Evolutionary conservation across 1,140 invertebrate genomes (phyloP).

Genomic region (Aphis gossypii): DNA sequence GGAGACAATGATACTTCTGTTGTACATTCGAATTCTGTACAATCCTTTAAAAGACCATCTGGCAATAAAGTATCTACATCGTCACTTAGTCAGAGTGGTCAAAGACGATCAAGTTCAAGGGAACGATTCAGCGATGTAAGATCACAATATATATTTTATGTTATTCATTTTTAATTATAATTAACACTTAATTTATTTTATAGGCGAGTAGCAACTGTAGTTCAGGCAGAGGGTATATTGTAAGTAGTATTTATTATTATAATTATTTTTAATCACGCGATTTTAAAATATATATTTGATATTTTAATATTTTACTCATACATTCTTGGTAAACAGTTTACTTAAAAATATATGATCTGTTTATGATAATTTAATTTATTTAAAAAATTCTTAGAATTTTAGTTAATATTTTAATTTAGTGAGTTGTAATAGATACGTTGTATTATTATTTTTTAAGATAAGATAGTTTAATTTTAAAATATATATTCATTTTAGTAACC

Average conservation of each 20-base stretch:
- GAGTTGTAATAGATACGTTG: not conserved
- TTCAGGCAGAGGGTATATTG: slow-evolving; percentile 88
- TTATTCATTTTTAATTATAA: not conserved
- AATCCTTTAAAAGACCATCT: slow-evolving; percentile 51
- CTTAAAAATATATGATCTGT: not conserved
- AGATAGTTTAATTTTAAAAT: too few species aligned
- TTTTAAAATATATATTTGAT: not conserved
- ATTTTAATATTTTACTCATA: not conserved
- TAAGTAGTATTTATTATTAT: slow-evolving; percentile 70
- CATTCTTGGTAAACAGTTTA: not conserved
- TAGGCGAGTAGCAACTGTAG: slow-evolving; percentile 85
- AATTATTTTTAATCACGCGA: not conserved
- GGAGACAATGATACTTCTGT: slow-evolving; percentile 46
- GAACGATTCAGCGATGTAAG: slow-evolving; percentile 54
- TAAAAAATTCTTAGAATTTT: not conserved
- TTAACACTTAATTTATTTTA: slow-evolving; percentile 64
- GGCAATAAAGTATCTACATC: slow-evolving; percentile 45
- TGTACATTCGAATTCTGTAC: slow-evolving; percentile 36
- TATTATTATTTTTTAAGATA: not conserved
- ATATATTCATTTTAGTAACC: too few species aligned
- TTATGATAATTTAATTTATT: not conserved
- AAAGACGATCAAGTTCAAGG: slow-evolving; percentile 51
- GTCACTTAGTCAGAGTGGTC: slow-evolving; percentile 45
- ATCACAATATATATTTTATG: not conserved
- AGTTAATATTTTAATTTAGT: not conserved